Conservation (phyloP, 2,888 invertebrate species). For the Rhagonycha fulva region DNA sequence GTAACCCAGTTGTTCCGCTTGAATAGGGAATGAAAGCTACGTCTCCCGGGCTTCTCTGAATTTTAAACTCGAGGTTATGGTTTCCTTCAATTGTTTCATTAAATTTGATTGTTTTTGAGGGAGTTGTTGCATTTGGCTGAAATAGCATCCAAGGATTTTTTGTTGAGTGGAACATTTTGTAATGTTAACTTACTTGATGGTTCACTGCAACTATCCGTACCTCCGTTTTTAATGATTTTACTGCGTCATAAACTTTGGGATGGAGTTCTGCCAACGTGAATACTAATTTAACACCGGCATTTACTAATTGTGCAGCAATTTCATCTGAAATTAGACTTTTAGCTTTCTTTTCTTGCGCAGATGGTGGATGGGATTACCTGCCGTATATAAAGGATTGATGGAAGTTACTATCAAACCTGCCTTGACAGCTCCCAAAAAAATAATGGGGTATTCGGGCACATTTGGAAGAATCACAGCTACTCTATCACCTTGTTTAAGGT, state of each 20-base stretch:
- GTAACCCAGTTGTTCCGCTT: constrained; percentile 59
- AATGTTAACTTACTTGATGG: constrained; percentile 54
- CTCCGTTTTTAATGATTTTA: constrained; percentile 28
- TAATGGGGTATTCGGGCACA: constrained; percentile 70
- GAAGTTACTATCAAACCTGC: constrained; percentile 71
- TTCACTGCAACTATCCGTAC: constrained; percentile 65
- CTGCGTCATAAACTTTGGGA: constrained; percentile 53
- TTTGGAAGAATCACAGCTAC: constrained; percentile 74
- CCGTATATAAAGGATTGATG: constrained; percentile 72
- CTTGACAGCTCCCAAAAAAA: constrained; percentile 67
- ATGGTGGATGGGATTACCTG: constrained; percentile 26
- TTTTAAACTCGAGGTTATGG: neutral
- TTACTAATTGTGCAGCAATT: constrained; percentile 65
- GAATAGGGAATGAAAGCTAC: neutral
- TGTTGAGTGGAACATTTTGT: neutral
- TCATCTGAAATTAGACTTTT: constrained; percentile 60
- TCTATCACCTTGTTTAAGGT: constrained; percentile 61
- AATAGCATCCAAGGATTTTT: neutral
- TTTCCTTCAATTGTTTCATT: constrained; percentile 59
- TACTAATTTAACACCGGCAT: constrained; percentile 64
- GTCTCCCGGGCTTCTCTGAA: neutral
- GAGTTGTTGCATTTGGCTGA: neutral
- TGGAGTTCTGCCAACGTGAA: constrained; percentile 63
- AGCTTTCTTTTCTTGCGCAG: constrained; percentile 27
- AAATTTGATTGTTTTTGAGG: constrained; percentile 60